Base-by-base conservation (phyloP, 2,113 vertebrate genomes). In the Buteo buteo region DNA sequence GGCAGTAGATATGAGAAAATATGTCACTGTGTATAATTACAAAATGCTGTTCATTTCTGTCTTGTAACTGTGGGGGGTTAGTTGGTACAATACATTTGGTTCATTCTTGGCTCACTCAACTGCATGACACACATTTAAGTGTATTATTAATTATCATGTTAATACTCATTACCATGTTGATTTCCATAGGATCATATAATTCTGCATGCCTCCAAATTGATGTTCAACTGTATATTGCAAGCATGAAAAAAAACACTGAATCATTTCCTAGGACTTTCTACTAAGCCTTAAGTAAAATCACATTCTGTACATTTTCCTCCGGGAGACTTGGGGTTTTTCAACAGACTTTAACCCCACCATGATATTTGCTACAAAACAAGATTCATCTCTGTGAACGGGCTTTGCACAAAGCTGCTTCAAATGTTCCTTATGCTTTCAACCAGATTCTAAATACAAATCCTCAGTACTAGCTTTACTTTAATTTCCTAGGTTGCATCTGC, bases 1-100 rank as follows among this genome's bases (percentile, higher is more conserved):
- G 95, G 96, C 97, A 95, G 85, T 66, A 88, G 93, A 96, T 93
- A 94, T 94, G 86, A 96, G 96, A 93, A 97, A 96, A 97, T 79
- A 89, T 95, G 93, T 95, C 89, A 94, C 90, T 96, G 90, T 93
- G 81, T 82, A n/a, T 97, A 95, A 98, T 97, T 97, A 82, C 76
- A 94, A 97, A 98, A 96, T 95, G 94, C 94, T 96, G 94, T 91
- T 93, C 42, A 13, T 95, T 97, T 97, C 89, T 94, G 65, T 83
- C 87, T 93, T 69, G 36, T 91, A 70, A 80, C 90, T 72, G 82
- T 88, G 86, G 89, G 91, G 85, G 90, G 82, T 92, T 96, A 61
- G 78, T 90, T 94, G 79, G 58, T 90, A 96, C 85, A 91, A 96
- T 84, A 44, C 65, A 61, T 78, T 96, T 88, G 70, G 71, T 81